These are phyloP conservation scores for Drosophila pseudotalamancana DNA, from an alignment of 2,888 invertebrate genomes.

Conservation along the genomic window DNA sequence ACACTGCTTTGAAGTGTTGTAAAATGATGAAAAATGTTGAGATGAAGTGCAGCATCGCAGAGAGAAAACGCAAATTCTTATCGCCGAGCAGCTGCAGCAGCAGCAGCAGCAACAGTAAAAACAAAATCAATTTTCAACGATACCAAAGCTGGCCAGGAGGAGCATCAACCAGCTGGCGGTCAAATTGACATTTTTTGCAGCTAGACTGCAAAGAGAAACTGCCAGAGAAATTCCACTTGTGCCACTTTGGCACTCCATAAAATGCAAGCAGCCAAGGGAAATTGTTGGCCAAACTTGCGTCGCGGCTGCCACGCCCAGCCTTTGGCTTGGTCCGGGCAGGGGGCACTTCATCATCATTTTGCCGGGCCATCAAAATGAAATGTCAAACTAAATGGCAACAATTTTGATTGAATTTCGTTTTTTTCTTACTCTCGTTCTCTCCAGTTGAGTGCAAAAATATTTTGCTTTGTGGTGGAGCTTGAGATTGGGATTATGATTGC, in stretches of 20 bases:
- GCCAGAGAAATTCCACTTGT: conserved; percentile 52
- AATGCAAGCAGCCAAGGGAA: conserved; percentile 50
- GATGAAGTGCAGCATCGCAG: conserved; percentile 42
- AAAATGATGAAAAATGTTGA: conserved; percentile 47
- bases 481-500: conserved; percentile 10
- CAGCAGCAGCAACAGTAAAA: conserved; percentile 38
- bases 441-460: conserved; percentile 14
- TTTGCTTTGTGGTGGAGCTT: conserved; percentile 27
- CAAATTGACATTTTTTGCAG: conserved; percentile 48
- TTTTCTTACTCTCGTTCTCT: no score
- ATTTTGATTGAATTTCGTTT: conserved; percentile 73
- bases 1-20: conserved; percentile 11
- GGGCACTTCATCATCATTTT: conserved; percentile 76
- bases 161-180: conserved; percentile 48
- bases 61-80: conserved; percentile 58
- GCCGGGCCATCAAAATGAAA: conserved; percentile 71
- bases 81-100: conserved; percentile 27
- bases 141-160: conserved; percentile 10
- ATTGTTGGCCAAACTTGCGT: conserved; percentile 23
- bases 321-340: conserved; percentile 7
- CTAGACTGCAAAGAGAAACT: conserved; percentile 25
- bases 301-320: conserved; percentile 46
- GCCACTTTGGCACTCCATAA: conserved; percentile 69
- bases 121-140: conserved; percentile 65
- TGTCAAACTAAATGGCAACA: conserved; percentile 81